A percentile compares a stretch with the other conserved stretches of the same genome.
phyloP scores from a whole-genome alignment of 2,888 invertebrate genomes.

The Zygothrica quintamaculata region DNA sequence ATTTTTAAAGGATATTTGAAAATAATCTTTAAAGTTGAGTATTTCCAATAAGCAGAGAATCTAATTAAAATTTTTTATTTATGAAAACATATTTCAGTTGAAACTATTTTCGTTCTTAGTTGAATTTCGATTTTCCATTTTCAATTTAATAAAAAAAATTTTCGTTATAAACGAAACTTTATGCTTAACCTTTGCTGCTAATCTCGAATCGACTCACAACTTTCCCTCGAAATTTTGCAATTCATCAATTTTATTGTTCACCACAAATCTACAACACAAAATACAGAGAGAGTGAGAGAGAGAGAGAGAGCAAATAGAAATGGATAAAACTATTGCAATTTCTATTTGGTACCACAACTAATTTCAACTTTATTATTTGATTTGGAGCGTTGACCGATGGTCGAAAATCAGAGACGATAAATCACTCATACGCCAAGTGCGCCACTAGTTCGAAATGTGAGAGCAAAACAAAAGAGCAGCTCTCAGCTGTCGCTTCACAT shows the following conservation, averaged over 20 bases:
- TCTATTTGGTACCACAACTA: slow-evolving; percentile 68
- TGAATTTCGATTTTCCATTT: neutral
- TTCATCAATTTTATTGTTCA: slow-evolving; percentile 65
- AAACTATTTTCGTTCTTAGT: neutral
- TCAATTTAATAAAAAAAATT: neutral
- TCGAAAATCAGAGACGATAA: slow-evolving; percentile 62
- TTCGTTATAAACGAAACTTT: neutral
- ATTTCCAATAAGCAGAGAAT: neutral
- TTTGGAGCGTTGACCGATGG: slow-evolving; percentile 50
- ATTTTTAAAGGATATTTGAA: neutral
- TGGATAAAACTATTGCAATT: slow-evolving; percentile 65
- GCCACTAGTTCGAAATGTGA: slow-evolving; percentile 33
- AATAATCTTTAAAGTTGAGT: no score
- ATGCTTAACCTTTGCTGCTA: neutral
- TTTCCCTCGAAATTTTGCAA: slow-evolving; percentile 39
- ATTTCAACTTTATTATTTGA: slow-evolving; percentile 75
- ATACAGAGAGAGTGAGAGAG: slow-evolving; percentile 2
- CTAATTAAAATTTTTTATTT: neutral
- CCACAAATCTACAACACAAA: slow-evolving; percentile 19
- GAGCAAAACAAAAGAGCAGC: slow-evolving; percentile 14
- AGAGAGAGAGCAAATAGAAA: no score
- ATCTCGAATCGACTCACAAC: slow-evolving; percentile 29
- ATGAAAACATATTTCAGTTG: neutral
- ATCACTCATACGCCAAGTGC: slow-evolving; percentile 71
- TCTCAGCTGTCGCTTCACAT: slow-evolving; percentile 46